phyloP scores from a whole-genome alignment of 2,113 vertebrate species.

The Gila orcuttii region DNA sequence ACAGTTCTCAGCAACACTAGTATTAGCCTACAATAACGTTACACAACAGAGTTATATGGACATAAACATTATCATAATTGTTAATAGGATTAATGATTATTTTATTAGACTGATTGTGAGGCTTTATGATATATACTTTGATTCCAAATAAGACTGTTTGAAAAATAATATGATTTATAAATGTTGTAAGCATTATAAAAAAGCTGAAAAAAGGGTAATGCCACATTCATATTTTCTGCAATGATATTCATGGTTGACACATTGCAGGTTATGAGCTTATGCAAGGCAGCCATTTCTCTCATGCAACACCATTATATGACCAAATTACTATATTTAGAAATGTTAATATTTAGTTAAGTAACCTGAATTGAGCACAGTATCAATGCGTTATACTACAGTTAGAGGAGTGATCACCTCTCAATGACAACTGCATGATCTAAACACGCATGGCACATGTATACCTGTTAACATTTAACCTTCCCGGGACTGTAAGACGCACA shows the following conservation, averaged over 20 bases:
- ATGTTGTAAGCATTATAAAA: neutral
- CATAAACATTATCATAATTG: neutral
- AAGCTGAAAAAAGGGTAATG: neutral
- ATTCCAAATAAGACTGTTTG: neutral
- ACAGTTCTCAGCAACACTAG: neutral
- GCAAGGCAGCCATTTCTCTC: neutral
- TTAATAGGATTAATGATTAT: neutral
- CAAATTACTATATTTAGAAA: neutral
- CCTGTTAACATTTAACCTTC: conserved; percentile 59
- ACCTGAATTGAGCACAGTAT: neutral
- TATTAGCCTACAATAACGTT: neutral
- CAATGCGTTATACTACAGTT: neutral
- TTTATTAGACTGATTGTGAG: neutral
- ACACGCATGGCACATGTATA: conserved; percentile 66
- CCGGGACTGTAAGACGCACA: conserved; percentile 26
- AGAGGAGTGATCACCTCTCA: conserved; percentile 66
- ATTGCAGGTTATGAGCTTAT: neutral
- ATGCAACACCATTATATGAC: neutral
- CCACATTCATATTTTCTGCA: neutral
- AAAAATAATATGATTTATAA: neutral
- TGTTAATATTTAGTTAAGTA: neutral
- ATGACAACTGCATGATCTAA: conserved; percentile 66
- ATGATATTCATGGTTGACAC: neutral
- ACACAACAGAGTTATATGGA: neutral
- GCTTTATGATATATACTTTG: neutral